Conservation (phyloP, 2,888 invertebrate genomes). For the Diogma glabrata region DNA sequence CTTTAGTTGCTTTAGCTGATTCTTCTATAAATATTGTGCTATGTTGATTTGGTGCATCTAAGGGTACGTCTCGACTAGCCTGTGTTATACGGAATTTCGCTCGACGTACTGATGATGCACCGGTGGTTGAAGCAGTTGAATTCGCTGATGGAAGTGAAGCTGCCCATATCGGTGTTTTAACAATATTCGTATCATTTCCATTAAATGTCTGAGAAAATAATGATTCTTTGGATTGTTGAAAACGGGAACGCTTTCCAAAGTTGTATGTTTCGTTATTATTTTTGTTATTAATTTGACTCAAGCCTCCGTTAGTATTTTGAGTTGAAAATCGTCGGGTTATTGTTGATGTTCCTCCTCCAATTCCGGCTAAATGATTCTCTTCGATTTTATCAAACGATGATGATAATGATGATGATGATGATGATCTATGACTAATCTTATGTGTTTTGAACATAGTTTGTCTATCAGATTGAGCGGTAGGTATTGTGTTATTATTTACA, state of each 20-base stretch:
- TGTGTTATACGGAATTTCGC: slow-evolving; percentile 54
- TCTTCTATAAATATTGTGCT: slow-evolving; percentile 40
- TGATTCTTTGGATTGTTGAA: not conserved
- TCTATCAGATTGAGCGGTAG: too few relatives aligned
- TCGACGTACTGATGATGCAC: slow-evolving; percentile 32
- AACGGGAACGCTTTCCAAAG: not conserved
- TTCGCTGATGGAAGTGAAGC: slow-evolving; percentile 4
- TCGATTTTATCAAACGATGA: slow-evolving; percentile 4
- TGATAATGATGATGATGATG: not conserved
- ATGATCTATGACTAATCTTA: too few relatives aligned
- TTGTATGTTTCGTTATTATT: not conserved
- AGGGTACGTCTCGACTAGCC: slow-evolving; percentile 60
- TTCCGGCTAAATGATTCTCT: not conserved
- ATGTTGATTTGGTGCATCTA: slow-evolving; percentile 45
- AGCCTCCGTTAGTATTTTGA: not conserved
- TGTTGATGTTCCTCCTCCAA: not conserved
- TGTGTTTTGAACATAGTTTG: not conserved
- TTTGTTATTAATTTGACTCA: too few relatives aligned
- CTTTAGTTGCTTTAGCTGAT: slow-evolving; percentile 61
- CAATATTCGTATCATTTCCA: not conserved
- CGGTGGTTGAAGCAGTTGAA: not conserved
- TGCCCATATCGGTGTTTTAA: slow-evolving; percentile 1
- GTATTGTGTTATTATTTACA: too few relatives aligned
- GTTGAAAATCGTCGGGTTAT: too few relatives aligned
- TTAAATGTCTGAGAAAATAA: not conserved